A percentile compares a stretch with the other conserved stretches of the same genome.
phyloP scores from a whole-genome alignment of 2,888 invertebrate species.

The Ceraclea dissimilis region DNA sequence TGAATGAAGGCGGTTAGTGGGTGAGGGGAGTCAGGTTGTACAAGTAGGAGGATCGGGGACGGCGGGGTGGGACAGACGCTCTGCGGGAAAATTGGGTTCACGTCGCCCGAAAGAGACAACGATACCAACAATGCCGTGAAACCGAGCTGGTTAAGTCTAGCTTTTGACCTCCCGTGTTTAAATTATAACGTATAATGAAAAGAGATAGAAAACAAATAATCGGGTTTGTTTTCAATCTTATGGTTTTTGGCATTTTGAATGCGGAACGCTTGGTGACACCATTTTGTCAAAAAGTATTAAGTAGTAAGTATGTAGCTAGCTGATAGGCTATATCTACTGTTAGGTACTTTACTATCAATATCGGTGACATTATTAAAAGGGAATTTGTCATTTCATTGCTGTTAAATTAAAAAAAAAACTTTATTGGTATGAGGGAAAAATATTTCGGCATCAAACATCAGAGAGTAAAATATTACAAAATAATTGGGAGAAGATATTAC shows the following conservation, averaged over 20 bases:
- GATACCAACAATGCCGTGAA: neutral
- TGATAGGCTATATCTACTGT: too few relatives aligned
- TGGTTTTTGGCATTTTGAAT: conserved; percentile 3
- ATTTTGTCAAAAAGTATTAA: conserved; percentile 3
- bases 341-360: too few relatives aligned
- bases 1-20: conserved; percentile 21
- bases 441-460: too few relatives aligned
- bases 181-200: conserved; percentile 1
- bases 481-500: too few relatives aligned
- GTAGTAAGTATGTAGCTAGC: neutral
- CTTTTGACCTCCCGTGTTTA: conserved; percentile 1
- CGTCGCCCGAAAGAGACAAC: conserved; percentile 1
- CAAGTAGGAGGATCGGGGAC: conserved; percentile 26
- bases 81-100: conserved; percentile 15
- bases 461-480: too few relatives aligned
- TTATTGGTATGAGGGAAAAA: neutral
- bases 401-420: neutral
- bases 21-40: neutral
- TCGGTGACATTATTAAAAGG: too few relatives aligned
- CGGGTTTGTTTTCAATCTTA: neutral
- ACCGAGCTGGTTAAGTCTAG: conserved; percentile 2
- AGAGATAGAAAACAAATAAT: conserved; percentile 1
- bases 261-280: conserved; percentile 3
- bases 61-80: conserved; percentile 4
- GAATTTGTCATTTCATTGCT: too few relatives aligned